Base-by-base conservation (phyloP, 2,888 invertebrate species). In the Nysson spinosus region DNA sequence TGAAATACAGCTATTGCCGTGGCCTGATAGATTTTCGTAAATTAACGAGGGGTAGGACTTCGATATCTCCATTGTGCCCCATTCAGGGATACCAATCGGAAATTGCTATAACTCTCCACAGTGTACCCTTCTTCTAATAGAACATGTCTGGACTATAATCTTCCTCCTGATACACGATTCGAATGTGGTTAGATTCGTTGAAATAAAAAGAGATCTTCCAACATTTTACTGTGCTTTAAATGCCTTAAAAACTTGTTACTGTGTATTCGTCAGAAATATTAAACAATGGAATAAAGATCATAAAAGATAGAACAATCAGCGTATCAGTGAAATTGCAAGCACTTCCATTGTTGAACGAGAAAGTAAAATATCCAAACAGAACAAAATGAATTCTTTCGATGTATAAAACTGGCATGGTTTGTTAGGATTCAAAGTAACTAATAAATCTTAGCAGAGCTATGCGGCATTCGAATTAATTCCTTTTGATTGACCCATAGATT, bases 81-180 rank as follows among this genome's bases (percentile, higher is more conserved):
- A 67, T 62, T 46, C 20, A 39, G 37, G 66, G 74, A 77, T 69
- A 69, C 35, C 62, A 66, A 77, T 79, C 76, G 68, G 54, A 67
- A 72, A 79, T 79, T 65, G 56, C 57, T 67, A 49, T 61, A 75
- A 64, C 65, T 62, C 51, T 40, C 52, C 49, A 64, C 47, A 46
- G 60, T 50, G 47, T 47, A 49, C 30, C 44, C 42, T 47, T 17
- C 51, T 46, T 14, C 7, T 44, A 44, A 55, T 69, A 52, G 54
- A 57, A 46, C 44, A 19, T 32, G 34, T 11, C 11, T 43, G 26
- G 42, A 44, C 77, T 80, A 71, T 81, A 82, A 82, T 82, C 81
- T 73, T 74, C 72, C 68, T 62, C 63, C 72, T 75, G 80, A 75
- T 75, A 67, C 51, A n/a, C 46, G 24, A 34, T 28, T 32, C 20